These are phyloP conservation scores for Coleophora flavipennella DNA, from an alignment of 2,888 invertebrate species.

Conservation along the genomic window DNA sequence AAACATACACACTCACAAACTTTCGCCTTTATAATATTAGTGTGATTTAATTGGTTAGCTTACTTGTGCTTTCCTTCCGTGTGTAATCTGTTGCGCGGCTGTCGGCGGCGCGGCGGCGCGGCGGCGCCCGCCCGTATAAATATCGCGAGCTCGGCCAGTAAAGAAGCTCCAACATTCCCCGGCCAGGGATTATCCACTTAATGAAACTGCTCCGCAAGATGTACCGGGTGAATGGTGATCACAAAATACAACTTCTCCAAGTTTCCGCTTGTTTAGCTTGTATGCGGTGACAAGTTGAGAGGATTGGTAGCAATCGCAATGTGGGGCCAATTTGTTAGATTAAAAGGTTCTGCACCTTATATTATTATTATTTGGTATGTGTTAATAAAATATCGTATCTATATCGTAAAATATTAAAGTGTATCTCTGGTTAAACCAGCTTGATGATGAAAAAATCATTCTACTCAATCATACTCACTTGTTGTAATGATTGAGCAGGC, in stretches of 20 bases:
- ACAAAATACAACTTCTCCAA: neutral
- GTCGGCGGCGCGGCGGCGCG: neutral
- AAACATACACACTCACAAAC: too few relatives aligned
- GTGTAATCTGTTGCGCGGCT: neutral
- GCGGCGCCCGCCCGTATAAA: conserved; percentile 29
- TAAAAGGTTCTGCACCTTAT: too few relatives aligned
- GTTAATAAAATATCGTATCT: too few relatives aligned
- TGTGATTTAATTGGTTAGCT: too few relatives aligned
- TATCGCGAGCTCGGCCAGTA: conserved; percentile 25
- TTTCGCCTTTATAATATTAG: too few relatives aligned
- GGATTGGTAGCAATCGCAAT: neutral
- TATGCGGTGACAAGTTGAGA: neutral
- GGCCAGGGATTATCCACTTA: conserved; percentile 17
- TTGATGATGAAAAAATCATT: too few relatives aligned
- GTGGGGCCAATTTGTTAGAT: neutral
- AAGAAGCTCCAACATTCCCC: conserved; percentile 25
- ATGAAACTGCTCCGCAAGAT: conserved; percentile 23
- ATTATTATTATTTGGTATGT: too few relatives aligned
- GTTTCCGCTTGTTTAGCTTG: neutral
- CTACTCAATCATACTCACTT: too few relatives aligned
- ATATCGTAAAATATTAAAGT: too few relatives aligned
- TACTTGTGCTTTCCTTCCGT: too few relatives aligned
- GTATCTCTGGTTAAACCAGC: too few relatives aligned
- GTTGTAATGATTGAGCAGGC: too few relatives aligned
- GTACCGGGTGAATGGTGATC: conserved; percentile 7